A percentile compares a stretch with the other conserved stretches of the same genome.
These are phyloP conservation scores for Tipula lateralis DNA, from an alignment of 2,888 invertebrate genomes.

Conservation along the genomic window DNA sequence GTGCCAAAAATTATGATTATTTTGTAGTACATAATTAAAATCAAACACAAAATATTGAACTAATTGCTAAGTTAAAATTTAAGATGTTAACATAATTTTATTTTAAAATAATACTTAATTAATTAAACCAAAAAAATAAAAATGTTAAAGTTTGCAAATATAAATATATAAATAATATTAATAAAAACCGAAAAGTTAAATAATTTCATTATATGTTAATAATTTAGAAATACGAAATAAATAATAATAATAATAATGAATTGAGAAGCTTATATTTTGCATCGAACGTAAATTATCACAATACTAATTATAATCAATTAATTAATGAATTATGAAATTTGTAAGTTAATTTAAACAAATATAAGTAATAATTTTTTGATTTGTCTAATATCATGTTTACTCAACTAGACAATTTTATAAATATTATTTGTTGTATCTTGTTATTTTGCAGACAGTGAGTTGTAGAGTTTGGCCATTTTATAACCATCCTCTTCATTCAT, in stretches of 20 bases:
- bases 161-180: not conserved
- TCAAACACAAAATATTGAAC: not conserved
- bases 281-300: not conserved
- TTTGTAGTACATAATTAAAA: not conserved
- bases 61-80: not conserved
- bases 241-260: not conserved
- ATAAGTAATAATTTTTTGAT: not conserved
- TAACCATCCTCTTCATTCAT: no score
- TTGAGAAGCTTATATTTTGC: conserved; percentile 24
- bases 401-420: no score
- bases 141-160: not conserved
- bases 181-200: not conserved
- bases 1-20: not conserved
- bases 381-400: no score
- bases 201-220: not conserved
- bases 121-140: not conserved
- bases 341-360: not conserved
- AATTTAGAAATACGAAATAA: not conserved
- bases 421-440: no score
- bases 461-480: no score
- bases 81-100: conserved; percentile 19
- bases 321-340: not conserved
- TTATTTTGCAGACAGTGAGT: no score
- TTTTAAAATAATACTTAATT: not conserved
- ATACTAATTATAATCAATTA: not conserved